Conservation (phyloP, 2,797 vertebrate species). For the Ctenosaura bakeri region DNA sequence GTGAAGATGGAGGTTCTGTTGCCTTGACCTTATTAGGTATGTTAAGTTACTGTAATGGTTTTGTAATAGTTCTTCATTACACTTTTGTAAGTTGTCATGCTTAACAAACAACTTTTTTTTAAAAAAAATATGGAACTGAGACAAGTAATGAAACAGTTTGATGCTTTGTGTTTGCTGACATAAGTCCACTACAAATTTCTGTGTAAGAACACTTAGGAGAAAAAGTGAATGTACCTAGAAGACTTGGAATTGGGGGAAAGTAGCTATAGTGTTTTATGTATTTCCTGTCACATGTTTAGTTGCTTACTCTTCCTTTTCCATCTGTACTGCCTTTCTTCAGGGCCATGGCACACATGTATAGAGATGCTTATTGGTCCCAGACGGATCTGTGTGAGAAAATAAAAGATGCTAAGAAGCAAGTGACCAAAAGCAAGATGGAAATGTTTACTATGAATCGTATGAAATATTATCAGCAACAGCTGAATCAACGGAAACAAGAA, state of each 20-base stretch:
- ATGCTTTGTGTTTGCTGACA: neutral
- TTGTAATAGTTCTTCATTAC: constrained; percentile 1
- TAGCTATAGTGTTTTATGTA: neutral
- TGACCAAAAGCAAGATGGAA: constrained; percentile 79
- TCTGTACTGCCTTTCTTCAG: constrained; percentile 70
- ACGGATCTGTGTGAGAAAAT: constrained; percentile 77
- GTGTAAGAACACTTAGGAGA: neutral
- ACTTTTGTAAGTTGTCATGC: neutral
- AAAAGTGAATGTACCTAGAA: no score
- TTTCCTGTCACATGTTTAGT: neutral
- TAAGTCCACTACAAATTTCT: neutral
- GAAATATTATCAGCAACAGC: constrained; percentile 80
- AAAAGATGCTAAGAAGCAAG: constrained; percentile 77
- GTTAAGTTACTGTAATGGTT: no score
- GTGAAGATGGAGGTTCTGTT: no score
- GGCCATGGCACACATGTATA: constrained; percentile 85
- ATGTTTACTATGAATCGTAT: constrained; percentile 80
- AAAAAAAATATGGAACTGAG: neutral
- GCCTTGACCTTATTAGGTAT: neutral
- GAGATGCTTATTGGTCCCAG: constrained; percentile 85
- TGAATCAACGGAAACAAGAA: constrained; percentile 77
- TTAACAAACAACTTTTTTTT: no score
- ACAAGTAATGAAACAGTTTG: neutral
- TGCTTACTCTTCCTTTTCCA: neutral
- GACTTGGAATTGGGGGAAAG: neutral